These are phyloP conservation scores for Atractosteus spatula DNA, from an alignment of 2,113 vertebrate genomes.

Conservation along the genomic window DNA sequence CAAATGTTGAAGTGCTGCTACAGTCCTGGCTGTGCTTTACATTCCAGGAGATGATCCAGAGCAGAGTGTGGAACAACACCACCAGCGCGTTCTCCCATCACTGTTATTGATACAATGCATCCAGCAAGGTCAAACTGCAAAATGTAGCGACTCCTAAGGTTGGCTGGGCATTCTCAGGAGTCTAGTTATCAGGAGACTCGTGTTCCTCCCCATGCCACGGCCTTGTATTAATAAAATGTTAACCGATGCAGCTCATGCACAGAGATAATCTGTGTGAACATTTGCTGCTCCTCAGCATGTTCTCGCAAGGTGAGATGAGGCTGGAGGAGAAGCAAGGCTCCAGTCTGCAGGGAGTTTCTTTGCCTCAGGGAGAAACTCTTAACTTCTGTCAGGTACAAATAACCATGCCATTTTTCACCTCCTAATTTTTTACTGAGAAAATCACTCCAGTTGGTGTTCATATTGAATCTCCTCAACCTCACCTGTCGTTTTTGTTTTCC, in stretches of 20 bases:
- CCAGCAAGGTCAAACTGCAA: background rate
- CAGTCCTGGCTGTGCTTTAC: no score
- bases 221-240: conserved; percentile 1
- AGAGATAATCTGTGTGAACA: conserved; percentile 22
- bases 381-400: conserved; percentile 80
- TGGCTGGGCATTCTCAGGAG: conserved; percentile 2
- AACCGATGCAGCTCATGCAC: background rate
- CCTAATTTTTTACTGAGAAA: conserved; percentile 68
- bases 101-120: background rate
- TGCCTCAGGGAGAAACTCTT: conserved; percentile 73
- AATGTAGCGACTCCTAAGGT: background rate
- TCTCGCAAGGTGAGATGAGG: conserved; percentile 67
- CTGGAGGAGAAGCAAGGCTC: conserved; percentile 62
- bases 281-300: conserved; percentile 29
- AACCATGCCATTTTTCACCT: conserved; percentile 74
- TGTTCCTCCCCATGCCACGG: background rate
- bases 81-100: background rate
- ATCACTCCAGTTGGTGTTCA: conserved; percentile 65
- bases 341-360: conserved; percentile 66
- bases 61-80: background rate
- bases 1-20: no score
- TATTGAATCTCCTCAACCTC: conserved; percentile 64
- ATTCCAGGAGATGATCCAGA: no score
- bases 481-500: conserved; percentile 1
- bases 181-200: background rate